Evolutionary conservation across 2,888 invertebrate species (phyloP).

Genomic region (Drosophila prostipennis): DNA sequence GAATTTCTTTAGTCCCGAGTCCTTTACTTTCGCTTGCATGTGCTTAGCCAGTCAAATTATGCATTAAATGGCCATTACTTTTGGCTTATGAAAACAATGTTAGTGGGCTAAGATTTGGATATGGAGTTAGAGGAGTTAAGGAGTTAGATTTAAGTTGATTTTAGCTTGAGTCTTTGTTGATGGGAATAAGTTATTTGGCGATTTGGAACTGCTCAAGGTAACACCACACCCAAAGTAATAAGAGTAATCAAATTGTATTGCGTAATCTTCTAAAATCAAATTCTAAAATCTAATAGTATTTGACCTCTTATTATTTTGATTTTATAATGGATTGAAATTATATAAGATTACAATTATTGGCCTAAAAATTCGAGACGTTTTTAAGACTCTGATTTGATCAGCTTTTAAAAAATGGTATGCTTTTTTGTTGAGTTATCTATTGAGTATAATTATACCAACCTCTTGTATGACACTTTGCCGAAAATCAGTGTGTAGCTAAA

Average conservation of each 20-base stretch:
- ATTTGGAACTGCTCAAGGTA: not conserved
- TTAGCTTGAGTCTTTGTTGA: not conserved
- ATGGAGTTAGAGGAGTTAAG: no score
- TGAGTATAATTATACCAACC: not conserved
- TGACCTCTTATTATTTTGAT: no score
- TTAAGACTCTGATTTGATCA: no score
- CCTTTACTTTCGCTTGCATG: slow-evolving; percentile 57
- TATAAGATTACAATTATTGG: no score
- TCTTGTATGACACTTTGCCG: not conserved
- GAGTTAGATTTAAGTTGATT: not conserved
- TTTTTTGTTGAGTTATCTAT: not conserved
- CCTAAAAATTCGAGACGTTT: no score
- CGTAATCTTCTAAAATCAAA: no score
- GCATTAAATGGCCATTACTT: slow-evolving; percentile 61
- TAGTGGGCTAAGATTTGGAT: slow-evolving; percentile 70
- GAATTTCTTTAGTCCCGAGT: slow-evolving; percentile 35
- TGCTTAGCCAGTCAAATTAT: slow-evolving; percentile 71
- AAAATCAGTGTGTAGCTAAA: slow-evolving; percentile 55
- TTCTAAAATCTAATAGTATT: no score
- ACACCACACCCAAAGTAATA: not conserved
- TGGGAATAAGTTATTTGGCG: no score
- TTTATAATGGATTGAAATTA: no score
- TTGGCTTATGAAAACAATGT: slow-evolving; percentile 34
- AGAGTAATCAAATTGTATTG: not conserved
- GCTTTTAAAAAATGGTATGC: not conserved